These are phyloP conservation scores for Uropsilus gracilis DNA, from an alignment of 2,113 vertebrate species.

Conservation along the genomic window DNA sequence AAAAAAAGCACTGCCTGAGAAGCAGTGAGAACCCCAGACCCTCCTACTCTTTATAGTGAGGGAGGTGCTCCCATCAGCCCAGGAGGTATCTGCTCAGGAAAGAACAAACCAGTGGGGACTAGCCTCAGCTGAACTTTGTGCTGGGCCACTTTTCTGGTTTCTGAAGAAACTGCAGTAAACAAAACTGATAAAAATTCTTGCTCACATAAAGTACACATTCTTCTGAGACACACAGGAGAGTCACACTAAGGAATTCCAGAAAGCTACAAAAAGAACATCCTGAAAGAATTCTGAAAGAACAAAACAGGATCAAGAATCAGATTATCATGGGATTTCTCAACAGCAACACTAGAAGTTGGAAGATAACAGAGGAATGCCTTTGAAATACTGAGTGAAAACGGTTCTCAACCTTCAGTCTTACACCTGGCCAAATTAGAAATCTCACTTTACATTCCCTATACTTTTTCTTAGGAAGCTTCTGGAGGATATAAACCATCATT, in stretches of 20 bases:
- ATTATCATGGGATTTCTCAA: background rate
- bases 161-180: background rate
- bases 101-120: background rate
- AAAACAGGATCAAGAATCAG: background rate
- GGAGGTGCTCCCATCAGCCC: no score
- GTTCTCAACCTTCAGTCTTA: background rate
- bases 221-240: background rate
- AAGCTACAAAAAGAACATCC: background rate
- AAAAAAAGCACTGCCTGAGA: background rate
- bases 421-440: background rate
- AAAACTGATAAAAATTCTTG: background rate
- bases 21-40: background rate
- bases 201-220: background rate
- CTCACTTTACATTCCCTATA: background rate
- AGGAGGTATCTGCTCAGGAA: background rate
- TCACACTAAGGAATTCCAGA: background rate
- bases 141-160: background rate
- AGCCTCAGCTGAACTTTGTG: background rate
- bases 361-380: background rate
- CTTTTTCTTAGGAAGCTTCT: background rate
- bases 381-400: background rate
- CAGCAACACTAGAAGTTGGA: background rate
- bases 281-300: background rate
- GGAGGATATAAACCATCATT: background rate
- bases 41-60: background rate